These are phyloP conservation scores for Atethmia centrago DNA, from an alignment of 2,888 invertebrate species.

Conservation along the genomic window DNA sequence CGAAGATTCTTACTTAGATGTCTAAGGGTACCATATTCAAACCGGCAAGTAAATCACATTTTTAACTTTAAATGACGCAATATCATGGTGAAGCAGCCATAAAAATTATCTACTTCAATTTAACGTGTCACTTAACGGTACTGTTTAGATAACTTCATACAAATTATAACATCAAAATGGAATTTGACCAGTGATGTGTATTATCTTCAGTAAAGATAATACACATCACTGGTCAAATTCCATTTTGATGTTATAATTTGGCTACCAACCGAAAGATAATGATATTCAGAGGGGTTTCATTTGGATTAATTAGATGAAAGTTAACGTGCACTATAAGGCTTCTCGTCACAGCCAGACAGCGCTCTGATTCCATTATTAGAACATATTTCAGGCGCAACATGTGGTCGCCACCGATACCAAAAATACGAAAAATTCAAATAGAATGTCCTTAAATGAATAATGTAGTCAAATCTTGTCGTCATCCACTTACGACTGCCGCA, in stretches of 20 bases:
- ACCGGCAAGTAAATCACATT: neutral
- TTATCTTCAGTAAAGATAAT: conserved; percentile 33
- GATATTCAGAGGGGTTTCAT: neutral
- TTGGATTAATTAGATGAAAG: neutral
- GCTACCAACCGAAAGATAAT: conserved; percentile 12
- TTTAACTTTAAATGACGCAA: conserved; percentile 8
- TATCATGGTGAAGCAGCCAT: conserved; percentile 10
- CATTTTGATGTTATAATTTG: conserved; percentile 23
- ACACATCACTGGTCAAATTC: conserved; percentile 29
- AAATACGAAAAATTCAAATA: conserved; percentile 1
- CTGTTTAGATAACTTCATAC: conserved; percentile 22
- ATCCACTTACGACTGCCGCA: conserved; percentile 1
- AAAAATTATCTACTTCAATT: conserved; percentile 22
- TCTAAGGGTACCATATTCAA: neutral
- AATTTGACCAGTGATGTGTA: conserved; percentile 27
- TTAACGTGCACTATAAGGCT: neutral
- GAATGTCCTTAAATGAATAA: conserved; percentile 21
- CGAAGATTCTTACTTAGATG: neutral
- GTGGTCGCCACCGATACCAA: neutral
- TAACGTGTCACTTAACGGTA: conserved; percentile 2
- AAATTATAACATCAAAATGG: conserved; percentile 25
- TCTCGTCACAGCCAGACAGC: neutral
- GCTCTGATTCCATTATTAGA: conserved; percentile 4
- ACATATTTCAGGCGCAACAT: neutral
- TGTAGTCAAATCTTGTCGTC: neutral